These are phyloP conservation scores for Sardina pilchardus DNA, from an alignment of 2,113 vertebrate genomes.

Conservation along the genomic window DNA sequence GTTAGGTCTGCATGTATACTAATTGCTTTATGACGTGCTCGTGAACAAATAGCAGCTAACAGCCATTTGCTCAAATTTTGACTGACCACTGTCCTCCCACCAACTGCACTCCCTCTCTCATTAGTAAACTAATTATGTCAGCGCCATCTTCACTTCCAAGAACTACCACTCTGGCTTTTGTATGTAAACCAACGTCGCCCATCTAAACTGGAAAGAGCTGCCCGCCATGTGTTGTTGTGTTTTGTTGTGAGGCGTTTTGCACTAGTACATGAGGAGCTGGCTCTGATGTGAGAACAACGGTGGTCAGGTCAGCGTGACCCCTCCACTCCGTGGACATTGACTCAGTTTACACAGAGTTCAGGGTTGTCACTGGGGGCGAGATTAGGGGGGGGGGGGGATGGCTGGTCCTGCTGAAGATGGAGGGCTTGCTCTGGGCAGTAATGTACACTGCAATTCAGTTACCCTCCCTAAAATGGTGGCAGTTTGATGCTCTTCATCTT, in stretches of 20 bases:
- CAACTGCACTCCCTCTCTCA: neutral
- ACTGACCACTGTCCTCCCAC: neutral
- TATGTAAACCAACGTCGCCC: neutral
- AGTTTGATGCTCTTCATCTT: neutral
- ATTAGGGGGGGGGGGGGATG: neutral
- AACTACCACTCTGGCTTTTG: neutral
- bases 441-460: neutral
- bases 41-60: neutral
- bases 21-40: neutral
- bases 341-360: neutral
- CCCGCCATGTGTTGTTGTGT: neutral
- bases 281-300: neutral
- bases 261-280: neutral
- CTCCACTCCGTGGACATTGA: neutral
- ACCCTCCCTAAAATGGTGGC: neutral
- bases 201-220: neutral
- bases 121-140: neutral
- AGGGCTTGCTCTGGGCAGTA: conserved; percentile 5
- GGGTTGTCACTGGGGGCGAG: neutral
- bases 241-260: neutral
- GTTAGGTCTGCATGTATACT: neutral
- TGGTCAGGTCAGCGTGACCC: neutral
- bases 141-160: neutral
- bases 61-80: neutral
- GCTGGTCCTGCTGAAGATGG: neutral